These are phyloP conservation scores for Strigamia maritima DNA, from an alignment of 2,888 invertebrate species.

Conservation along the genomic window DNA sequence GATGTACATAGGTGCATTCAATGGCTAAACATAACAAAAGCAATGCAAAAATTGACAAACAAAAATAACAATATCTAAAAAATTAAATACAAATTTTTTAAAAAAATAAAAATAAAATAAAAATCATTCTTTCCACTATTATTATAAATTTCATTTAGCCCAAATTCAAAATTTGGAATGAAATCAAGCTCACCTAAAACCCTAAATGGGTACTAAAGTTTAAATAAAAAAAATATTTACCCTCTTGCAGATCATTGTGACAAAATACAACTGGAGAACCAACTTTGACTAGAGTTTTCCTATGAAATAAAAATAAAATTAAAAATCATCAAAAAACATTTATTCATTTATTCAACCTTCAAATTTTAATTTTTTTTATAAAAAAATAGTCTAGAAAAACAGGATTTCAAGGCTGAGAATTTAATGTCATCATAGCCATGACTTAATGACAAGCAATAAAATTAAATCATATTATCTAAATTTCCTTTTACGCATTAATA, in stretches of 20 bases:
- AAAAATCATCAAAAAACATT: neutral
- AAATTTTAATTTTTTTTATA: too few relatives aligned
- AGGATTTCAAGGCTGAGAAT: too few relatives aligned
- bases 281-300: constrained; percentile 54
- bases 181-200: constrained; percentile 31
- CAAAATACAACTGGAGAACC: constrained; percentile 83
- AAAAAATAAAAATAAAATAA: neutral
- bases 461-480: too few relatives aligned
- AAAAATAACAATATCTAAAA: neutral
- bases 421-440: too few relatives aligned
- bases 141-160: constrained; percentile 51
- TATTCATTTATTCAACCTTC: too few relatives aligned
- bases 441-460: too few relatives aligned
- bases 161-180: neutral
- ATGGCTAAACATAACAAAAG: neutral
- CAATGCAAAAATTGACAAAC: constrained; percentile 9
- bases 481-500: too few relatives aligned
- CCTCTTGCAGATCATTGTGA: constrained; percentile 94
- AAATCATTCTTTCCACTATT: constrained; percentile 43
- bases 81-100: constrained; percentile 30
- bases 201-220: neutral
- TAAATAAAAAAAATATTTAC: constrained; percentile 58
- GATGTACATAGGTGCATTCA: constrained; percentile 16
- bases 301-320: constrained; percentile 45
- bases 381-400: too few relatives aligned